Base-by-base conservation (phyloP, 2,888 invertebrate species). In the Athalia rosae region DNA sequence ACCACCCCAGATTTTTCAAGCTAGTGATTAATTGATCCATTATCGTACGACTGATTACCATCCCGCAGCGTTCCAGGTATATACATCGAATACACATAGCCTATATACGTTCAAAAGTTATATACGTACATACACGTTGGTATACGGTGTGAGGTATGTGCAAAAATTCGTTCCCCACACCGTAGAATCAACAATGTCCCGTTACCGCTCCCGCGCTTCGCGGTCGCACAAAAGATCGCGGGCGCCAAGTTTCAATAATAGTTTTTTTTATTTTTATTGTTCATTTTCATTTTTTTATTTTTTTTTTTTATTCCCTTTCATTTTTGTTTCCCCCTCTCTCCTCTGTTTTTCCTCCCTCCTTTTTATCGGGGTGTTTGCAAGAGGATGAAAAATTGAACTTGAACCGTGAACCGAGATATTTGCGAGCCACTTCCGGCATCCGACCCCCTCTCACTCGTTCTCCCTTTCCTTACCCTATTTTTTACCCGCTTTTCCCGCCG, bases 351-450 rank as follows among this genome's bases (percentile, higher is more conserved):
- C 50, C 50, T 50, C 48, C 7, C 63, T 4, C n/a, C 9, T 15
- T 50, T 50, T 28, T 50, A 50, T 66, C 66, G 66, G 15, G 15
- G 15, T 66, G 50, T 15, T 50, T 50, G 66, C 28, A 66, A 66
- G 50, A 50, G 66, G 66, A 50, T 66, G 50, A 66, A 66, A 66
- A 66, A 66, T 66, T 66, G 66, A 15, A 50, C 50, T 50, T 66
- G 48, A 66, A 66, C 63, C 28, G n/a, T 2, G 6, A 63, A n/a
- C 15, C 15, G 11, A 66, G 66, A 66, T 66, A 66, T 66, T 66
- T 66, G 13, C 66, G 9, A 50, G 13, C 47, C 7, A 45, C 47
- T 64, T n/a, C 13, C 11, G 43, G 8, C 6, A 6, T 13, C 13
- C 59, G 50, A 13, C 59, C 5, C 13, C 5, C 6, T 59, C 9